Conservation (phyloP, 2,888 invertebrate species). For the Eristalis intricaria region DNA sequence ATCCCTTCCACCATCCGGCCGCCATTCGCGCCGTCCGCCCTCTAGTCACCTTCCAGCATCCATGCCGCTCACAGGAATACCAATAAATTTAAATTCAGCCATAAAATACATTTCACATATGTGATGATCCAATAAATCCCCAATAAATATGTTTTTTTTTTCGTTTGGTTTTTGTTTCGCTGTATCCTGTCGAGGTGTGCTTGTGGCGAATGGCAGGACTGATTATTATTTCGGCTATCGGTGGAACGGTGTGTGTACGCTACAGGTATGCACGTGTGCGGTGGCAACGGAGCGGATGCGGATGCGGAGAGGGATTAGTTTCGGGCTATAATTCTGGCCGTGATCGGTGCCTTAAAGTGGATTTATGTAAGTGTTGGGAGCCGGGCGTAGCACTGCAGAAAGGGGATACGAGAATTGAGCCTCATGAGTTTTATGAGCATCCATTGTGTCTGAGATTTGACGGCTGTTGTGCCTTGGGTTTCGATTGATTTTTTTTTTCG, state of each 20-base stretch:
- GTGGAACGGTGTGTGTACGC: slow-evolving; percentile 15
- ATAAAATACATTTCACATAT: slow-evolving; percentile 69
- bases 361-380: not conserved
- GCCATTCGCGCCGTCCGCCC: not conserved
- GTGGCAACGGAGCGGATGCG: too few species aligned
- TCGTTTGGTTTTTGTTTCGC: not conserved
- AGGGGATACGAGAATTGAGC: not conserved
- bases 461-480: not conserved
- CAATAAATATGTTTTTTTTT: slow-evolving; percentile 59
- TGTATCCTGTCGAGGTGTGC: not conserved
- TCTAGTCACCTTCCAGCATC: not conserved
- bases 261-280: slow-evolving; percentile 20
- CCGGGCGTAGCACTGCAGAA: not conserved
- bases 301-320: slow-evolving; percentile 29
- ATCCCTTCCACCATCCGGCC: not conserved
- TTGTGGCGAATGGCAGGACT: slow-evolving; percentile 28
- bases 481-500: not conserved
- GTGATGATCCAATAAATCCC: slow-evolving; percentile 70
- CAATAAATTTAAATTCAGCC: slow-evolving; percentile 70
- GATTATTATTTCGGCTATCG: slow-evolving; percentile 55
- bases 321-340: slow-evolving; percentile 21
- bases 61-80: slow-evolving; percentile 8
- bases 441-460: slow-evolving; percentile 2
- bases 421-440: slow-evolving; percentile 5
- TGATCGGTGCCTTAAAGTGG: slow-evolving; percentile 20